These are phyloP conservation scores for Jacana jacana DNA, from an alignment of 2,113 vertebrate genomes.

Conservation along the genomic window DNA sequence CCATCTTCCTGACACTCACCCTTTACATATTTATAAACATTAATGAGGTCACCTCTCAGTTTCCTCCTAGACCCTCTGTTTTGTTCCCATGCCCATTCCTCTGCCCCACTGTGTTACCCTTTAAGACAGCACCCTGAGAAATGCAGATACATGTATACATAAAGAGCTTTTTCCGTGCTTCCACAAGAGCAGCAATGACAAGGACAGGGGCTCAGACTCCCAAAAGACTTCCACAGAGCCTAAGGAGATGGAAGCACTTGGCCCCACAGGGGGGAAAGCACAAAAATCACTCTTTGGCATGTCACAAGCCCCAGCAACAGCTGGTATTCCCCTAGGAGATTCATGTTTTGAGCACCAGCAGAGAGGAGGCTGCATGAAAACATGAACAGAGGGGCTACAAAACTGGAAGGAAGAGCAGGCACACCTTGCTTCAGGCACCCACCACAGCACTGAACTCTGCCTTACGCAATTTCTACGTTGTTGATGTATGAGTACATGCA, in stretches of 20 bases:
- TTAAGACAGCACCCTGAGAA: not conserved
- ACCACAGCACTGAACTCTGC: not conserved
- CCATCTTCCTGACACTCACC: too few species aligned
- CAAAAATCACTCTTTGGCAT: not conserved
- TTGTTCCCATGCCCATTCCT: not conserved
- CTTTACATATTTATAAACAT: too few species aligned
- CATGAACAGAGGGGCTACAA: not conserved
- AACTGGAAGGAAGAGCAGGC: not conserved
- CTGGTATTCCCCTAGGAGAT: not conserved
- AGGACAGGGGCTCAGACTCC: not conserved
- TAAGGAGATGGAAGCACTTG: not conserved
- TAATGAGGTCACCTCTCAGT: too few species aligned
- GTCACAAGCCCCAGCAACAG: not conserved
- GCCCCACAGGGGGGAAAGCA: not conserved
- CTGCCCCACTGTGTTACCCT: not conserved
- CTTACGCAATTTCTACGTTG: not conserved
- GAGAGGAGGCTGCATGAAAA: not conserved
- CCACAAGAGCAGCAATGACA: not conserved
- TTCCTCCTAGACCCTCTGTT: not conserved
- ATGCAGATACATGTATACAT: not conserved
- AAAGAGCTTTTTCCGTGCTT: not conserved
- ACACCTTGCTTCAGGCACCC: not conserved
- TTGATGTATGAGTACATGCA: too few species aligned
- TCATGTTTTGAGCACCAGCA: not conserved
- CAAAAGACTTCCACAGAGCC: not conserved